phyloP scores from a whole-genome alignment of 2,888 invertebrate genomes.

The Psococerastis gibbosa region DNA sequence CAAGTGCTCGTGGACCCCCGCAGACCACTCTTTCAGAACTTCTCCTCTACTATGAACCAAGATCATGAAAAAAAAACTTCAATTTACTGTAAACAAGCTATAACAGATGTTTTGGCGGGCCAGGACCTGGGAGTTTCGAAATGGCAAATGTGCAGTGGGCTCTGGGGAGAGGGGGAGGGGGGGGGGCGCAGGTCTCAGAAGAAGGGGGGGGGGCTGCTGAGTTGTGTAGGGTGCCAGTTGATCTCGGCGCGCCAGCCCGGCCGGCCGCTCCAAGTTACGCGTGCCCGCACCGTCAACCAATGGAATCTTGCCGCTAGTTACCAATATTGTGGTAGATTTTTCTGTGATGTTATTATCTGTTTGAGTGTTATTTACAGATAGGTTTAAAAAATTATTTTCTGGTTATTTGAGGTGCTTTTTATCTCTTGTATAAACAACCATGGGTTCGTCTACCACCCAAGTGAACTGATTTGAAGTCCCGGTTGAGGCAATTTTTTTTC shows the following conservation, averaged over 20 bases:
- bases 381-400: slow-evolving; percentile 16
- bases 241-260: slow-evolving; percentile 11
- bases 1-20: no score
- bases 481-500: no score
- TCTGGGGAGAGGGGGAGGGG: background rate
- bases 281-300: slow-evolving; percentile 1
- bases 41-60: no score
- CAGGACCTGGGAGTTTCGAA: background rate
- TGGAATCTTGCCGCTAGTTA: slow-evolving; percentile 5
- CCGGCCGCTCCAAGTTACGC: slow-evolving; percentile 10
- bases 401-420: no score
- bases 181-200: slow-evolving; percentile 2
- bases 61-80: no score
- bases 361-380: slow-evolving; percentile 25
- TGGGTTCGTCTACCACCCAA: no score
- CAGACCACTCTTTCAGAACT: no score
- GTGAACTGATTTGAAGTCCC: no score
- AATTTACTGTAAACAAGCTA: no score
- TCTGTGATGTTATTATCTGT: slow-evolving; percentile 21
- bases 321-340: no score
- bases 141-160: background rate
- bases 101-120: no score
- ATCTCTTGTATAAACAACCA: no score
- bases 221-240: slow-evolving; percentile 11
- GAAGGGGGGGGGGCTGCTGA: slow-evolving; percentile 9